Percentiles rank a stretch among this genome's conserved stretches.
Conservation (phyloP, 2,113 vertebrate genomes). For the Cromileptes altivelis region DNA sequence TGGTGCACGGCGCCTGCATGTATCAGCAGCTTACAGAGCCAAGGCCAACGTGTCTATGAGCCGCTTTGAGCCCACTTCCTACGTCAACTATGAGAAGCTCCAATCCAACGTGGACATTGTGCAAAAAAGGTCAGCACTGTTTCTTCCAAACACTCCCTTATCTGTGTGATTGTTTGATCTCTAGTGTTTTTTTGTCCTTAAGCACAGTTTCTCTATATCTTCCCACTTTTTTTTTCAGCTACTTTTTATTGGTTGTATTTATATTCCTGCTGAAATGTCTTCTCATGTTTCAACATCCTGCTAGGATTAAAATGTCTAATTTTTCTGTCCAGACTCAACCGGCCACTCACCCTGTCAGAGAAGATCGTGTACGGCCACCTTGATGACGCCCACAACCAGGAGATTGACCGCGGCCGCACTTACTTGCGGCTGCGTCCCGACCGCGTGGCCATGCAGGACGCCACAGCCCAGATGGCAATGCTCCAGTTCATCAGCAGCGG, state of each 20-base stretch:
- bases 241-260: not conserved
- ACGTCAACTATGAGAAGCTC: slow-evolving; percentile 90
- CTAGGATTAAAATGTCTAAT: not conserved
- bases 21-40: slow-evolving; percentile 90
- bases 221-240: not conserved
- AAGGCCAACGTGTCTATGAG: slow-evolving; percentile 95
- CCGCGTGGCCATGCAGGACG: slow-evolving; percentile 98
- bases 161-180: slow-evolving; percentile 24
- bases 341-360: slow-evolving; percentile 95
- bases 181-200: slow-evolving; percentile 27
- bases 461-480: slow-evolving; percentile 99
- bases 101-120: slow-evolving; percentile 92
- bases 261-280: not conserved
- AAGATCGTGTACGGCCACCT: slow-evolving; percentile 98
- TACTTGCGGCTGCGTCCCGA: slow-evolving; percentile 96
- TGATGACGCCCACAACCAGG: slow-evolving; percentile 92
- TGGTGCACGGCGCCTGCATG: slow-evolving; percentile 91
- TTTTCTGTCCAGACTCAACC: slow-evolving; percentile 86
- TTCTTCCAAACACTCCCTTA: slow-evolving; percentile 1
- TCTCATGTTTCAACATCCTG: not conserved
- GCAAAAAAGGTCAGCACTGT: slow-evolving; percentile 89
- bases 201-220: slow-evolving; percentile 6
- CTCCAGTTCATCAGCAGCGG: slow-evolving; percentile 99
- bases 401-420: slow-evolving; percentile 93
- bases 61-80: slow-evolving; percentile 92